Percentiles rank a stretch among this genome's conserved stretches.
Conservation (phyloP, 2,113 vertebrate genomes). For the Barnardius zonarius region DNA sequence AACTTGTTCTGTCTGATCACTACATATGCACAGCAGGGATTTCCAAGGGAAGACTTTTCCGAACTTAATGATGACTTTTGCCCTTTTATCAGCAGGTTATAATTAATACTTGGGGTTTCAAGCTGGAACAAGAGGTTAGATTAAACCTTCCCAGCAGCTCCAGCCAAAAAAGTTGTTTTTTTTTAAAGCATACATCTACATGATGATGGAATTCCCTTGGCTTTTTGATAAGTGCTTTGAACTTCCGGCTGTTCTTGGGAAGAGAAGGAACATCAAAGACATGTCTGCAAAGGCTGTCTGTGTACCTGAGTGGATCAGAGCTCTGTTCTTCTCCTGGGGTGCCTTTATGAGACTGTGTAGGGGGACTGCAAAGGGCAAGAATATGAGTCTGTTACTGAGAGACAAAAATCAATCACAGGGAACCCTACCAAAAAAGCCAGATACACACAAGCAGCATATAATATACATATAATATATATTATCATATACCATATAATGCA, state of each 20-base stretch:
- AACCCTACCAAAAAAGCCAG: background rate
- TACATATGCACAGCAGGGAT: background rate
- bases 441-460: background rate
- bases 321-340: background rate
- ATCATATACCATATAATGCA: background rate
- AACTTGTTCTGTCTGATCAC: background rate
- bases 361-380: background rate
- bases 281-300: background rate
- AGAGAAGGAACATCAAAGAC: background rate
- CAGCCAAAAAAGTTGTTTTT: background rate
- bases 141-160: background rate
- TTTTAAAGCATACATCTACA: background rate
- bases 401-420: background rate
- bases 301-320: background rate
- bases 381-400: background rate
- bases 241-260: conserved; percentile 10
- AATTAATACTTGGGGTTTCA: background rate
- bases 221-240: conserved; percentile 24
- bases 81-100: background rate
- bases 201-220: background rate
- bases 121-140: background rate
- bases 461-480: too few relatives aligned
- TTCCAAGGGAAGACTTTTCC: background rate
- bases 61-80: background rate
- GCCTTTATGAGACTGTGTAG: background rate